Conservation (phyloP, 2,797 vertebrate species). For the Falco berigora region DNA sequence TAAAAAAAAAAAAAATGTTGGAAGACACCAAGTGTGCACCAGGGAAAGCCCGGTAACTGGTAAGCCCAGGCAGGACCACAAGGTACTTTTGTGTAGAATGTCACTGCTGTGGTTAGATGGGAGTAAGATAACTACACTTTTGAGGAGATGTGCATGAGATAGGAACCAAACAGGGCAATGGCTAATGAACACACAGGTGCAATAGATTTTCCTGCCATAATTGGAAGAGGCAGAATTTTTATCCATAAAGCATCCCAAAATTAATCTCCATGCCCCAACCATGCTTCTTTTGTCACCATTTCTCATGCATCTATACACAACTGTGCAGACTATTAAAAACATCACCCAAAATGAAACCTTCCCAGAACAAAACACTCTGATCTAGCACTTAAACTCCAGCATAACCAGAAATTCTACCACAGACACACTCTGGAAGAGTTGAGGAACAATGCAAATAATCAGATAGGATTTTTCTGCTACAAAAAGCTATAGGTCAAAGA, state of each 20-base stretch:
- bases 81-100: background rate
- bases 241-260: background rate
- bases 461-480: background rate
- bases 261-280: rapidly evolving
- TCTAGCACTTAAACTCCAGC: background rate
- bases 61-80: background rate
- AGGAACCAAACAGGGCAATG: background rate
- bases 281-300: background rate
- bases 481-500: background rate
- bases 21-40: background rate
- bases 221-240: background rate
- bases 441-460: background rate
- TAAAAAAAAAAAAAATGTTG: background rate
- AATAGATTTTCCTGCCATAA: background rate
- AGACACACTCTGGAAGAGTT: background rate
- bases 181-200: background rate
- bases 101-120: background rate
- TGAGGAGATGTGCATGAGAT: background rate
- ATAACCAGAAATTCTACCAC: background rate
- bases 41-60: background rate
- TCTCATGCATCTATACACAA: background rate
- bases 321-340: background rate
- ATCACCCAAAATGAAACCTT: background rate
- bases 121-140: background rate
- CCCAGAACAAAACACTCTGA: background rate